Conservation (phyloP, 2,888 invertebrate genomes). For the Dicranocentrus wangi region DNA sequence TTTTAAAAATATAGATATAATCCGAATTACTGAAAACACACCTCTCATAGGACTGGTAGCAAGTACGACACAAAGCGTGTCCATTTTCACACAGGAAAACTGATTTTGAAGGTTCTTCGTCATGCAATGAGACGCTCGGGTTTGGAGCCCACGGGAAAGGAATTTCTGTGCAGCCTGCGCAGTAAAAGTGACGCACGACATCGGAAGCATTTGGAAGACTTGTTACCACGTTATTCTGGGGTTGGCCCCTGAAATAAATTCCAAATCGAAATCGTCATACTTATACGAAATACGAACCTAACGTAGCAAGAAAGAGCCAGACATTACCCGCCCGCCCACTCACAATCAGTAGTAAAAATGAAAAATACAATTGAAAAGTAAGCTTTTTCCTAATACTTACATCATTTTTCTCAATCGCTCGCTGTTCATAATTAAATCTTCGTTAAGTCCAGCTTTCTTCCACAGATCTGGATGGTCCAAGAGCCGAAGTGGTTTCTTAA, state of each 20-base stretch:
- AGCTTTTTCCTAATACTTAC: not conserved
- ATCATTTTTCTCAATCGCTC: not conserved
- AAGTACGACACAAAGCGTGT: not conserved
- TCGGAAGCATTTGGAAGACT: not conserved
- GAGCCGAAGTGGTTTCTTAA: too few species aligned
- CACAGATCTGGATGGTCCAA: not conserved
- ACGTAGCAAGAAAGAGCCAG: too few species aligned
- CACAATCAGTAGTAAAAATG: not conserved
- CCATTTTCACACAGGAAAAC: not conserved
- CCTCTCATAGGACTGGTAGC: not conserved
- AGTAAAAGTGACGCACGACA: not conserved
- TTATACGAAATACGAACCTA: not conserved
- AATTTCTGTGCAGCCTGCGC: not conserved
- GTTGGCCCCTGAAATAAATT: not conserved
- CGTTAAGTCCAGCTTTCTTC: not conserved
- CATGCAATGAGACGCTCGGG: too few species aligned
- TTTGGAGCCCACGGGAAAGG: slow-evolving; percentile 9
- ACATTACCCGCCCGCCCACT: not conserved
- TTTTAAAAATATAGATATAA: not conserved
- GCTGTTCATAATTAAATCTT: not conserved
- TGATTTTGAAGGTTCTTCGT: not conserved
- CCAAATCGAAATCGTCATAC: too few species aligned
- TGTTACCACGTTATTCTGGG: not conserved
- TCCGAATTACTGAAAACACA: not conserved
- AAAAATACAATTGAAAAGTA: not conserved